These are phyloP conservation scores for Astyanax mexicanus DNA, from an alignment of 2,797 vertebrate genomes.

Conservation along the genomic window DNA sequence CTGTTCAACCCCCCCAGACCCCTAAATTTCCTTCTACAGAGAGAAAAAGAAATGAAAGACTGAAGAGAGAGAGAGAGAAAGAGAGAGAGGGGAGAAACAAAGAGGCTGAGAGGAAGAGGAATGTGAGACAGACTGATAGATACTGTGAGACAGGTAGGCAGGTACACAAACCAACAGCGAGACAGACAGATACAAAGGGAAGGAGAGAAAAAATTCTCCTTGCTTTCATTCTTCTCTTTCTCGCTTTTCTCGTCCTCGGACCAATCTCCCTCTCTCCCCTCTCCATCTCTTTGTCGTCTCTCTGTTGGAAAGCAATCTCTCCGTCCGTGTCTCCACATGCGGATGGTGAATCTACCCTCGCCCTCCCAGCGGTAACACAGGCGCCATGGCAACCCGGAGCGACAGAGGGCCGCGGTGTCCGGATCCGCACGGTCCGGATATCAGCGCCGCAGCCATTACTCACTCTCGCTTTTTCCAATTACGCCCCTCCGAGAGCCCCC, in stretches of 20 bases:
- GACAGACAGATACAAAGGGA: not conserved
- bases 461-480: slow-evolving; percentile 44
- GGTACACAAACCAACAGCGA: not conserved
- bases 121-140: not conserved
- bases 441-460: not conserved
- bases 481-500: slow-evolving; percentile 20
- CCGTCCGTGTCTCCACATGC: slow-evolving; percentile 50
- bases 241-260: no score
- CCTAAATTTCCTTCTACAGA: not conserved
- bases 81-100: not conserved
- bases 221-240: not conserved
- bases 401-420: slow-evolving; percentile 17
- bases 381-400: slow-evolving; percentile 57
- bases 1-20: not conserved
- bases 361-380: slow-evolving; percentile 32
- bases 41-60: not conserved
- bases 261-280: slow-evolving; percentile 4
- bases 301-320: slow-evolving; percentile 36
- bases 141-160: not conserved
- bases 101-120: not conserved
- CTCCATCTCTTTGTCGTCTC: slow-evolving; percentile 31
- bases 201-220: not conserved
- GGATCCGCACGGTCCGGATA: not conserved
- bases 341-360: slow-evolving; percentile 45
- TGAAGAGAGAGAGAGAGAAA: not conserved